Evolutionary conservation across 2,888 invertebrate genomes (phyloP).

Genomic region (Pseudanteris insignis): DNA sequence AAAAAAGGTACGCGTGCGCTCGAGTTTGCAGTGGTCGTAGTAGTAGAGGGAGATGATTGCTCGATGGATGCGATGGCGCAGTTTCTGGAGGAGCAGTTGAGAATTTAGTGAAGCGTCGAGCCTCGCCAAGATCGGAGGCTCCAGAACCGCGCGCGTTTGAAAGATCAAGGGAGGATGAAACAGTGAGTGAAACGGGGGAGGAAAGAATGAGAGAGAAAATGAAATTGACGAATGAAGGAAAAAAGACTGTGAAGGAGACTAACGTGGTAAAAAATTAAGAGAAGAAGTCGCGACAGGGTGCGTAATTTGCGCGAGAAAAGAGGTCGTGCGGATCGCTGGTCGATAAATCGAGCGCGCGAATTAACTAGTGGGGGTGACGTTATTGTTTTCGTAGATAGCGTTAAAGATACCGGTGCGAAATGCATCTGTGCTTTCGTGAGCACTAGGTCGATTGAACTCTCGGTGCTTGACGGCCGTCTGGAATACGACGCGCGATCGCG

Average conservation of each 20-base stretch:
- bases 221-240: neutral
- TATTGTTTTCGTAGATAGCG: conserved; percentile 2
- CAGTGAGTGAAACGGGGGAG: neutral
- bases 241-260: too few relatives aligned
- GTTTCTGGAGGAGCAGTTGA: conserved; percentile 26
- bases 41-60: conserved; percentile 12
- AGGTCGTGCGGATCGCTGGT: conserved; percentile 1
- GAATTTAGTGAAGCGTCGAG: conserved; percentile 36
- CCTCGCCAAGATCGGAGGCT: conserved; percentile 47
- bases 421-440: neutral
- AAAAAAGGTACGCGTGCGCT: conserved; percentile 23
- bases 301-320: neutral
- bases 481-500: too few relatives aligned
- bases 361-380: conserved; percentile 1
- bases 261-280: neutral
- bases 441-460: neutral
- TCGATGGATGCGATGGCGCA: conserved; percentile 26
- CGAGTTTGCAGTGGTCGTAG: conserved; percentile 2
- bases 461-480: too few relatives aligned
- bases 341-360: conserved; percentile 14
- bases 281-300: neutral
- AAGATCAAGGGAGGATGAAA: conserved; percentile 1
- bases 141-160: conserved; percentile 22
- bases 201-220: neutral
- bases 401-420: conserved; percentile 4